phyloP scores from a whole-genome alignment of 2,113 vertebrate genomes.

The Ophthalmolycus amberensis region DNA sequence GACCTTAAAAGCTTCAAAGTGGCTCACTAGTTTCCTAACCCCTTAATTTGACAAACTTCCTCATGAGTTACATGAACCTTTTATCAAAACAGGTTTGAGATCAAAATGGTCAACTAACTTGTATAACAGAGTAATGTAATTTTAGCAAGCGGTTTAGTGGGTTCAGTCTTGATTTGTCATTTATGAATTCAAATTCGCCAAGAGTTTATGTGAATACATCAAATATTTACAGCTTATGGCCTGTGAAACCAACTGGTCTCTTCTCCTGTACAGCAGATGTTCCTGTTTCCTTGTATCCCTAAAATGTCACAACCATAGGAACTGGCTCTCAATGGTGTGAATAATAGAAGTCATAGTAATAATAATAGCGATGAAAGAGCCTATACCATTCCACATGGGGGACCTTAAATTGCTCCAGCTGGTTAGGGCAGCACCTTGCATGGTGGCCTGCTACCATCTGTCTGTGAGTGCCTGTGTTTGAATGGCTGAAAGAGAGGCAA shows the following conservation, averaged over 20 bases:
- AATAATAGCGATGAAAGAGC: not conserved
- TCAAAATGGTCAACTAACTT: not conserved
- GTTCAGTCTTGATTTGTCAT: constrained; percentile 30
- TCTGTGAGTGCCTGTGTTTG: not conserved
- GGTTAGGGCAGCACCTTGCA: not conserved
- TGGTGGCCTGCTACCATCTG: not conserved
- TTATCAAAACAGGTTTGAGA: not conserved
- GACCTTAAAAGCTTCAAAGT: constrained; percentile 7
- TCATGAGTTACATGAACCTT: not conserved
- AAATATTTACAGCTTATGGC: constrained; percentile 52
- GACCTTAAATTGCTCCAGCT: not conserved
- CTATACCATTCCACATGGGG: not conserved
- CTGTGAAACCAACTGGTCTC: constrained; percentile 13
- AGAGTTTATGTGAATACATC: constrained; percentile 34
- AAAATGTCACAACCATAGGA: constrained; percentile 9
- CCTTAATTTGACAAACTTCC: not conserved
- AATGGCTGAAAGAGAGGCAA: not conserved
- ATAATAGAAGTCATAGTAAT: not conserved
- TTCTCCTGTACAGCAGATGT: constrained; percentile 4
- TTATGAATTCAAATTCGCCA: constrained; percentile 45
- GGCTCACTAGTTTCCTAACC: not conserved
- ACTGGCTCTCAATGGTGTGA: not conserved
- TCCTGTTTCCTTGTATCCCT: constrained; percentile 3
- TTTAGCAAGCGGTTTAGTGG: not conserved
- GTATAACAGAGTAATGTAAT: not conserved